Evolutionary conservation across 2,888 invertebrate genomes (phyloP), one percentile per base, ranked within the genome.

Genomic region (Atrina japonica): DNA sequence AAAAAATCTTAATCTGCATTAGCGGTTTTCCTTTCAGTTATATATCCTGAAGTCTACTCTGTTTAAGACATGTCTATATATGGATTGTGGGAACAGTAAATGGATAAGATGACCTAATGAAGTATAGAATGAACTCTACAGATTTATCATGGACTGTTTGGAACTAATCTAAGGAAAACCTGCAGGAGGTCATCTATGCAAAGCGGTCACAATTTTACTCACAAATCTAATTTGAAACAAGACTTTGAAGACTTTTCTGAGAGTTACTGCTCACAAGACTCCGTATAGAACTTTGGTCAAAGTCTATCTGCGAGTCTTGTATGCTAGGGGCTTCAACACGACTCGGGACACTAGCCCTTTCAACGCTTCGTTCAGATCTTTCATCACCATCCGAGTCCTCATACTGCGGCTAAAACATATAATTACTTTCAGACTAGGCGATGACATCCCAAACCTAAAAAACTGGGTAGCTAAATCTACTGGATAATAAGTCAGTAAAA

Each of bases 201-300:
- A 35, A 35, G 35, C 35, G 11, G 5, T 35, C 35, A 35, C 35
- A 35, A 35, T 35, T 35, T 35, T 35, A 35, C 35, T 35, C 35
- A 35, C 35, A 35, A 35, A 47, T 21, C 7, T 18, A 47, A 21
- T 21, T 18, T 5, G 49, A 43, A 7, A 45, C 23, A 29, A 60
- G 27, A 45, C 60, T 60, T n/a, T 29, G 60, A 18, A 60, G 16
- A 60, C 60, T 60, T 60, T 60, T 18, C 25, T 52, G 60, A 27
- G 60, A 60, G 21, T 29, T 29, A 30, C n/a, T 27, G 49, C 60
- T 60, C 60, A 21, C 49, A 47, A 52, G 25, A 25, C 52, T 52
- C 6, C 27, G 21, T 14, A 52, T 25, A 47, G 18, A 18, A 1
- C 52, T 23, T 23, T 25, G 21, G 9, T 52, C 52, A 16, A 52